phyloP scores from a whole-genome alignment of 2,797 vertebrate species.

The Prunella strophiata region DNA sequence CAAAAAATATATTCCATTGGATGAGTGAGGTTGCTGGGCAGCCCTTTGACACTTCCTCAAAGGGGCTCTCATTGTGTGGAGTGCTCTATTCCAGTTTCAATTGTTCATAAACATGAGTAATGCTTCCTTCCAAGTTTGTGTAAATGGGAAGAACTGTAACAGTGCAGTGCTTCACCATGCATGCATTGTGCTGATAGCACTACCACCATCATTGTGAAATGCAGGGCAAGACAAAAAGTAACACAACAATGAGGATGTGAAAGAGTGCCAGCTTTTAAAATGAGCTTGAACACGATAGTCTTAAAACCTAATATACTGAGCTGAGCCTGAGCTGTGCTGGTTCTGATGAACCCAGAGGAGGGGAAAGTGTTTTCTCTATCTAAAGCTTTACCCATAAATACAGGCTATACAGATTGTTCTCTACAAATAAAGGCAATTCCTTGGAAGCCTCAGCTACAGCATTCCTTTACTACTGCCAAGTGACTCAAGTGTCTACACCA shows the following conservation, averaged over 20 bases:
- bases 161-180: neutral
- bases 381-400: neutral
- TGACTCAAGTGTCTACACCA: neutral
- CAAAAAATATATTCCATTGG: slow-evolving; percentile 70
- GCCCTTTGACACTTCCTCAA: slow-evolving; percentile 44
- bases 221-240: neutral
- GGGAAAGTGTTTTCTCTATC: neutral
- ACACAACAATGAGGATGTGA: neutral
- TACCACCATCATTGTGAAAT: neutral
- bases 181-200: neutral
- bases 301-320: neutral
- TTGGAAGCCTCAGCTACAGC: neutral
- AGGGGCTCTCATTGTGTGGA: neutral
- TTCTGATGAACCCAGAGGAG: neutral
- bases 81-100: slow-evolving; percentile 15
- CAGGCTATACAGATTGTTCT: neutral
- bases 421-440: neutral
- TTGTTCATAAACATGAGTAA: slow-evolving; percentile 13
- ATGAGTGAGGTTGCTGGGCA: neutral
- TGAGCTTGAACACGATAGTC: neutral
- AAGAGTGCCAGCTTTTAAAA: neutral
- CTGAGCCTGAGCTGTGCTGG: neutral
- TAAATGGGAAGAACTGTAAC: neutral
- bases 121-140: slow-evolving; percentile 23
- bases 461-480: neutral